These are phyloP conservation scores for Podarcis lilfordi DNA, from an alignment of 2,797 vertebrate species.

Conservation along the genomic window DNA sequence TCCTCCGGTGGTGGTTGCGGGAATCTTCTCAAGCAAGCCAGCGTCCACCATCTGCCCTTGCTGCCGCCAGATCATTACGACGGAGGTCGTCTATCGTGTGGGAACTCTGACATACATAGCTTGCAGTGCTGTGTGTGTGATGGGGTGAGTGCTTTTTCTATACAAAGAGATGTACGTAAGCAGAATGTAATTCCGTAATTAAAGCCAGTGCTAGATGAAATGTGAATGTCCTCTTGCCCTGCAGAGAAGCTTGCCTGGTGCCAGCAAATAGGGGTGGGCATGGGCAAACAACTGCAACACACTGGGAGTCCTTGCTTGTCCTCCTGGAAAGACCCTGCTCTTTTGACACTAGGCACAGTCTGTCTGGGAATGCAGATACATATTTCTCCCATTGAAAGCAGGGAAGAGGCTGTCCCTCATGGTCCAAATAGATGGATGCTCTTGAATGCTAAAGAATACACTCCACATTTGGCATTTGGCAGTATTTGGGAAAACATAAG, in stretches of 20 bases:
- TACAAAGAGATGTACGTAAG: too few species aligned
- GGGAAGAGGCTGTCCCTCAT: neutral
- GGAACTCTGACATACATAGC: slow-evolving; percentile 84
- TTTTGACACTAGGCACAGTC: too few species aligned
- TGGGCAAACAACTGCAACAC: too few species aligned
- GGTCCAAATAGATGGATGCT: neutral
- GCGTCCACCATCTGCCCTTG: slow-evolving; percentile 81
- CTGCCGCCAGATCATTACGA: slow-evolving; percentile 88
- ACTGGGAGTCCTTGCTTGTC: too few species aligned
- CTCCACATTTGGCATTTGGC: neutral
- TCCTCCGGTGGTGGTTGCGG: slow-evolving; percentile 62
- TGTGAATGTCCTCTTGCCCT: too few species aligned
- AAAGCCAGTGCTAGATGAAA: too few species aligned
- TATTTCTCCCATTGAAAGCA: neutral
- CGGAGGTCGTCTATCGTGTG: slow-evolving; percentile 82
- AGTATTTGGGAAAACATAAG: neutral
- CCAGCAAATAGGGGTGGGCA: too few species aligned
- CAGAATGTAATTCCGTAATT: too few species aligned
- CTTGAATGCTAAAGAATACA: neutral
- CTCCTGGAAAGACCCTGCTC: too few species aligned
- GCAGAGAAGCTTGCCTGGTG: too few species aligned
- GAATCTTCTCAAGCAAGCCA: slow-evolving; percentile 71
- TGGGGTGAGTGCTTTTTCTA: slow-evolving; percentile 59
- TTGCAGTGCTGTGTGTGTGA: slow-evolving; percentile 69
- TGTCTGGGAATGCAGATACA: too few species aligned